Evolutionary conservation across 2,113 vertebrate species (phyloP).

Genomic region (Heterotis niloticus): DNA sequence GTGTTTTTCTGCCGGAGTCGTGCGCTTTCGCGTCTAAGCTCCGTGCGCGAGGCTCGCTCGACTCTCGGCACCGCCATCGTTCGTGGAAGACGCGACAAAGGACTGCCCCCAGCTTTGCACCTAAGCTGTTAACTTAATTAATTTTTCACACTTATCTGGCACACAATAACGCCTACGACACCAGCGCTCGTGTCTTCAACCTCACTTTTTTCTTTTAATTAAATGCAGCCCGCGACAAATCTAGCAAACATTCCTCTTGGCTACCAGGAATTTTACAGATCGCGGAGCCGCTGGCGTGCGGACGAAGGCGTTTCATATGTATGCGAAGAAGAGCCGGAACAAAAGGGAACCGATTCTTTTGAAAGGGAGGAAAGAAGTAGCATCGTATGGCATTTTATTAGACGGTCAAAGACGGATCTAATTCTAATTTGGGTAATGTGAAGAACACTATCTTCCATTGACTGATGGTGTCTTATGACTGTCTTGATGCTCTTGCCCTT

Average conservation of each 20-base stretch:
- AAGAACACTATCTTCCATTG: constrained; percentile 60
- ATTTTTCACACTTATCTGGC: constrained; percentile 46
- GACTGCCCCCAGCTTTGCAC: constrained; percentile 27
- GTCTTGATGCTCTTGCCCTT: constrained; percentile 52
- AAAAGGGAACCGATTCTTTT: constrained; percentile 46
- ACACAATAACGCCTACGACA: constrained; percentile 37
- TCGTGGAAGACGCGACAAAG: background rate
- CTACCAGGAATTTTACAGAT: constrained; percentile 36
- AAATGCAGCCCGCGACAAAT: constrained; percentile 30
- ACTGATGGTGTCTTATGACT: constrained; percentile 63
- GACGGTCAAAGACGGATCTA: constrained; percentile 59
- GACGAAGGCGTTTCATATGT: constrained; percentile 17
- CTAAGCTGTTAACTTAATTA: constrained; percentile 48
- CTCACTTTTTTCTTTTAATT: constrained; percentile 37
- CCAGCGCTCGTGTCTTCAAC: constrained; percentile 34
- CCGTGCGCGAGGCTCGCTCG: background rate
- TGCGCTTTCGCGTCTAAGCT: background rate
- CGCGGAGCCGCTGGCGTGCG: constrained; percentile 23
- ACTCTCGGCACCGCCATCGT: background rate
- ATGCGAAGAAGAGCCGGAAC: constrained; percentile 22
- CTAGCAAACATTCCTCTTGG: constrained; percentile 26
- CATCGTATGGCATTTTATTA: constrained; percentile 58
- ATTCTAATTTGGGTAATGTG: constrained; percentile 63
- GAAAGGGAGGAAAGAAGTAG: constrained; percentile 41
- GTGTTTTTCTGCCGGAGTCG: background rate